Conservation (phyloP, 2,888 invertebrate genomes). For the Heliothis peltigera region DNA sequence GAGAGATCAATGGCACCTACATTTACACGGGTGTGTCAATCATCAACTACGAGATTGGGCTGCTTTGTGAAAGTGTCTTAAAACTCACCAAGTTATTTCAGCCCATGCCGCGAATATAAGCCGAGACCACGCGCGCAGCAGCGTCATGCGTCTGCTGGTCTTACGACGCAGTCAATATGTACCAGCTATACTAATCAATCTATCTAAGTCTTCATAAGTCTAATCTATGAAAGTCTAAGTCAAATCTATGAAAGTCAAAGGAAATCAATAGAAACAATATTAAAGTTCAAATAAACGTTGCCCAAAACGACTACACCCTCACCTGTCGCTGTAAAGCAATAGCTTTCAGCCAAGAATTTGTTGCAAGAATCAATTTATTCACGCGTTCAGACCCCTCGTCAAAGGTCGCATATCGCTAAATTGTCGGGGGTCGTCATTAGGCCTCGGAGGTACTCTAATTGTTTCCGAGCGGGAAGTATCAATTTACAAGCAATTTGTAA, state of each 20-base stretch:
- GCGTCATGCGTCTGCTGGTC: too few relatives aligned
- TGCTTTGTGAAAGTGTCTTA: too few relatives aligned
- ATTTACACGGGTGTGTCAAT: too few relatives aligned
- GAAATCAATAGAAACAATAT: background rate
- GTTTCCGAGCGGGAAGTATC: constrained; percentile 79
- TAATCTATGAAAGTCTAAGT: too few relatives aligned
- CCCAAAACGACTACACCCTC: background rate
- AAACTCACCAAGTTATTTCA: too few relatives aligned
- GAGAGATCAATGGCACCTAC: too few relatives aligned
- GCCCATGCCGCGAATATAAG: too few relatives aligned
- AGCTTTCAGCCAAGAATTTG: constrained; percentile 38
- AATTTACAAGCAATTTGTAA: constrained; percentile 81
- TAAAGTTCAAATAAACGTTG: background rate
- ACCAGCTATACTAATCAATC: too few relatives aligned
- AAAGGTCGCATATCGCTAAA: constrained; percentile 61
- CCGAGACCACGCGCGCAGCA: too few relatives aligned
- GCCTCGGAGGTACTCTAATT: constrained; percentile 75
- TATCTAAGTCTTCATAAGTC: too few relatives aligned
- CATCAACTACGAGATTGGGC: too few relatives aligned
- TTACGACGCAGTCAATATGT: too few relatives aligned
- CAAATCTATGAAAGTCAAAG: background rate
- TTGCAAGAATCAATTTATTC: constrained; percentile 55
- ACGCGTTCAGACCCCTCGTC: constrained; percentile 36
- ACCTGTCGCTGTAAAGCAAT: constrained; percentile 12
- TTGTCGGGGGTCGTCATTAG: constrained; percentile 71